These are phyloP conservation scores for Epicauta chinensis DNA, from an alignment of 1,140 invertebrate genomes.

Conservation along the genomic window DNA sequence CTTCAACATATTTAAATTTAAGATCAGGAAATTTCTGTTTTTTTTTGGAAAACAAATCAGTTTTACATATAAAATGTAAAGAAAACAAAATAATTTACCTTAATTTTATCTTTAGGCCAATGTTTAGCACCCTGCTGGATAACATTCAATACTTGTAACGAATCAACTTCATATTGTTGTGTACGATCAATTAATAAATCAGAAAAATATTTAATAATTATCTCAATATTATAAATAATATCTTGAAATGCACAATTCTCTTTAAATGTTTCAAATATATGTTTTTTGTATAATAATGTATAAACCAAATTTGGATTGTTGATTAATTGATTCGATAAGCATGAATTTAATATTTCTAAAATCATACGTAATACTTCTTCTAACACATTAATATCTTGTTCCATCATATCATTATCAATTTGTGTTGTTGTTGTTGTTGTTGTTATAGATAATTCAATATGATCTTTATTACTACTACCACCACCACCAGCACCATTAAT, in stretches of 20 bases:
- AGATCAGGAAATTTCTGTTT: slow-evolving; percentile 95
- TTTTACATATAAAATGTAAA: no score
- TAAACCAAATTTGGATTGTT: slow-evolving; percentile 95
- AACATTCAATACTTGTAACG: slow-evolving; percentile 74
- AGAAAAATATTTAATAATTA: slow-evolving; percentile 56
- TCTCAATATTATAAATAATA: slow-evolving; percentile 93
- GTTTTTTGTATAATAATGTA: slow-evolving; percentile 88
- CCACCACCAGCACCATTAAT: slow-evolving; percentile 38
- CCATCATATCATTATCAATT: slow-evolving; percentile 44
- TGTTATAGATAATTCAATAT: slow-evolving; percentile 6
- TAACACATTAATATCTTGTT: slow-evolving; percentile 87
- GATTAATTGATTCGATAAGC: slow-evolving; percentile 76
- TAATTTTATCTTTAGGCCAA: slow-evolving; percentile 86
- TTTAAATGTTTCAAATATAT: slow-evolving; percentile 83
- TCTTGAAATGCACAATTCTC: slow-evolving; percentile 89
- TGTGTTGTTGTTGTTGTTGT: slow-evolving; percentile 14
- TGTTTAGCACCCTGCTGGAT: slow-evolving; percentile 82
- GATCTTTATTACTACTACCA: slow-evolving; percentile 28
- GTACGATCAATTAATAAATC: slow-evolving; percentile 33
- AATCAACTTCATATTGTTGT: slow-evolving; percentile 59
- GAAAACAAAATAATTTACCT: slow-evolving; percentile 59
- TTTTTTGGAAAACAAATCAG: not conserved
- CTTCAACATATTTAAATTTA: slow-evolving; percentile 99
- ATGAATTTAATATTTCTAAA: slow-evolving; percentile 93
- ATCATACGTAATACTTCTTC: slow-evolving; percentile 97